A percentile compares a stretch with the other conserved stretches of the same genome.
phyloP scores from a whole-genome alignment of 2,113 vertebrate genomes.

The Neotoma lepida region DNA sequence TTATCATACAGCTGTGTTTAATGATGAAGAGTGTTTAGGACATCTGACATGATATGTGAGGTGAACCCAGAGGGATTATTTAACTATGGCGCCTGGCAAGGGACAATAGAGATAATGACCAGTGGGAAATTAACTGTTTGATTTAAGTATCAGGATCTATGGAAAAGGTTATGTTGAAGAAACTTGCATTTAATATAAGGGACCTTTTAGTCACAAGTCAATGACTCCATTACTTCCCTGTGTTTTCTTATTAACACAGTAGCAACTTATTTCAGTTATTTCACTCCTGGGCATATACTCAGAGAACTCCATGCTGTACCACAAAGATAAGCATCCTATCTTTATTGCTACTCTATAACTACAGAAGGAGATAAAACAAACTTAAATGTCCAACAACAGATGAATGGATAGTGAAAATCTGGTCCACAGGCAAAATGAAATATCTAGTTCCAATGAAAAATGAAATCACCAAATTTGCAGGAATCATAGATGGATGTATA shows the following conservation, averaged over 20 bases:
- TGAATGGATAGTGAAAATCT: neutral
- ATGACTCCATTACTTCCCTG: constrained; percentile 19
- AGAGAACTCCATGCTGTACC: neutral
- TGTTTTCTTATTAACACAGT: neutral
- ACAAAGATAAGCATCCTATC: neutral
- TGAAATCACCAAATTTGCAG: neutral
- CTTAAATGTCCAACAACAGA: neutral
- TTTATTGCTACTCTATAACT: neutral
- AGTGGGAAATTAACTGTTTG: constrained; percentile 66
- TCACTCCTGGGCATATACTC: neutral
- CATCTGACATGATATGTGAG: constrained; percentile 70
- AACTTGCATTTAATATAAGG: constrained; percentile 20
- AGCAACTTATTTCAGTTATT: neutral
- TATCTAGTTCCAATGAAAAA: neutral
- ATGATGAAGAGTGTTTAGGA: constrained; percentile 70
- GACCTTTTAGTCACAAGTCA: constrained; percentile 40
- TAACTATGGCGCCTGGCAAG: constrained; percentile 66
- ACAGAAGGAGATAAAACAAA: neutral
- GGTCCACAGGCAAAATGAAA: neutral
- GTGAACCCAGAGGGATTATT: constrained; percentile 71
- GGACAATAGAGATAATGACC: constrained; percentile 71
- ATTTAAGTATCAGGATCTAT: constrained; percentile 52
- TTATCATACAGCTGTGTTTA: constrained; percentile 75
- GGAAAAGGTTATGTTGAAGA: constrained; percentile 61
- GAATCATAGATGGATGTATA: neutral